Percentiles rank a stretch among this genome's conserved stretches.
Evolutionary conservation across 2,888 invertebrate genomes (phyloP).

Genomic region (Dastarcus helophoroides): DNA sequence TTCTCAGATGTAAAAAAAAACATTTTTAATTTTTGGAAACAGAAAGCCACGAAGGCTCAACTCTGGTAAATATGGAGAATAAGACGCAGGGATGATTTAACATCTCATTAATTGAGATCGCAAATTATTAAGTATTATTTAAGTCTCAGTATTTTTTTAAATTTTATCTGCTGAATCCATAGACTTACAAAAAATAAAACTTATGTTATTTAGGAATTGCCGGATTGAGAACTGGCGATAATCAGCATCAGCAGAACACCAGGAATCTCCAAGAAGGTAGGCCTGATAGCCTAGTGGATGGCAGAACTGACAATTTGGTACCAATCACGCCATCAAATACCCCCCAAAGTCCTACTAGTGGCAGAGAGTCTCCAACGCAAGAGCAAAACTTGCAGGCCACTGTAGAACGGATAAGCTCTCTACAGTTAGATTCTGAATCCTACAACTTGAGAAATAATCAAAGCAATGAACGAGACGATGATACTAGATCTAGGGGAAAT

Average conservation of each 20-base stretch:
- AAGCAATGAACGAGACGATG: too few species aligned
- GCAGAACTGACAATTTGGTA: slow-evolving; percentile 17
- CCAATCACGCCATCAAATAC: slow-evolving; percentile 30
- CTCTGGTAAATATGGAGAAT: too few species aligned
- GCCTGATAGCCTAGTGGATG: slow-evolving; percentile 13
- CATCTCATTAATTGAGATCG: too few species aligned
- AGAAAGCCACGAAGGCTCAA: too few species aligned
- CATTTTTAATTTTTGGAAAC: too few species aligned
- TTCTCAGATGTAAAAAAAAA: too few species aligned
- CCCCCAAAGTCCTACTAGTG: slow-evolving; percentile 28
- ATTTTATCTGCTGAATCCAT: too few species aligned
- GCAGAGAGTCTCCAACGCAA: slow-evolving; percentile 25
- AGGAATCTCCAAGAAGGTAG: slow-evolving; percentile 2
- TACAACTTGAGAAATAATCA: too few species aligned
- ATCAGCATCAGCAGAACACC: slow-evolving; percentile 7
- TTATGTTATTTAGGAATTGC: slow-evolving; percentile 26
- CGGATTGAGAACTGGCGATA: slow-evolving; percentile 22
- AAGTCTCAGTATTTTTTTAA: background rate
- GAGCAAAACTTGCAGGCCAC: slow-evolving; percentile 25
- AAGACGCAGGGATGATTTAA: too few species aligned
- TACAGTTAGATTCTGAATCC: slow-evolving; percentile 21
- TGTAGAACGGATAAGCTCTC: slow-evolving; percentile 24
- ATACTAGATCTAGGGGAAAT: too few species aligned
- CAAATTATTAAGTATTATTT: too few species aligned
- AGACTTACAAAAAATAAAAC: too few species aligned